Base-by-base conservation (phyloP, 2,113 vertebrate genomes). In the Elgaria multicarinata region DNA sequence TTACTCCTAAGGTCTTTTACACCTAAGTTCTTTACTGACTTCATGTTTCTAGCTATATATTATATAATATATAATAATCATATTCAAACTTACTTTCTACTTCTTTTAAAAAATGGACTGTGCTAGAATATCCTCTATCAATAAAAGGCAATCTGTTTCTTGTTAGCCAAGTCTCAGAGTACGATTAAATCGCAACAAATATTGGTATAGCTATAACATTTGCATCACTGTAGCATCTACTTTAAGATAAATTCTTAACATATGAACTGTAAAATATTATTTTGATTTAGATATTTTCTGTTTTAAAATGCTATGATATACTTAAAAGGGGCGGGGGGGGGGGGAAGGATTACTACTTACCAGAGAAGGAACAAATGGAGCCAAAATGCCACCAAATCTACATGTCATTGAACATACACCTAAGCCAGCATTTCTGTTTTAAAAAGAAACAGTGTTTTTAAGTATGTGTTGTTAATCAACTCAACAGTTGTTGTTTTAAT, bases 371-470 rank as follows among this genome's bases (percentile, higher is more conserved):
- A 98, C 96, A 89, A 99, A 98, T 0, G 98, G 98, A 42, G 98
- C 98, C 18, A 99, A 96, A 93, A 98, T 98, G 46, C 98, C 98
- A 53, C 98, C 98, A 2, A 98, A 94, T 96, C 98, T 97, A 96
- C 98, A 98, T 33, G 98, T 98, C 98, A 98, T 98, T 83, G 98
- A 98, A 78, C 98, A 99, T 36, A 98, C 97, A 46, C 98, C 98
- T 88, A 98, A 89, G n/a, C 98, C 98, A 39, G 98, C 98, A 39
- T 98, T 98, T 92, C 98, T 98, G 93, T 89, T 94, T 91, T n/a
- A 89, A 91, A 93, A 14, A 91, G 87, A 94, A 86, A 44, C 46
- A 53, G 26, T 31, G 64, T 3, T 67, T n/a, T 26, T 84, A 18
- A 85, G 31, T 71, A n/a, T 77, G n/a, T n/a, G n/a, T n/a, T n/a